phyloP scores from a whole-genome alignment of 2,888 invertebrate species.

The Agrotis clavis region DNA sequence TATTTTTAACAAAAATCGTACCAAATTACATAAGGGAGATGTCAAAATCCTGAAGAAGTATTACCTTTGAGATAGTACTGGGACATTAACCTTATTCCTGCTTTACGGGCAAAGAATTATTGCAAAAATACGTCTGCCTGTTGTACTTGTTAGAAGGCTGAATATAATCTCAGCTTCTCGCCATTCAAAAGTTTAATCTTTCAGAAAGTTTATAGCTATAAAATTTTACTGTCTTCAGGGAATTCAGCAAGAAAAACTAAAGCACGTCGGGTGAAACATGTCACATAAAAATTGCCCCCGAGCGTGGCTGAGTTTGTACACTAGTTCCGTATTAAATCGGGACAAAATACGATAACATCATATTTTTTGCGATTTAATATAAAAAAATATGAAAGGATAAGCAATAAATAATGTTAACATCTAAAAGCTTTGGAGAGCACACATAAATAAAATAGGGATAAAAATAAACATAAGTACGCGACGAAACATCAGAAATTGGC shows the following conservation, averaged over 20 bases:
- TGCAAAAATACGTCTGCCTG: conserved; percentile 33
- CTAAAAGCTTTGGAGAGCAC: neutral
- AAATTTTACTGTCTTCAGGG: conserved; percentile 63
- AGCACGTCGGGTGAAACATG: conserved; percentile 53
- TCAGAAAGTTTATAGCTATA: conserved; percentile 65
- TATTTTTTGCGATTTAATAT: conserved; percentile 10
- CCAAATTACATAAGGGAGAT: conserved; percentile 6
- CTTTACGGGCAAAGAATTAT: conserved; percentile 23
- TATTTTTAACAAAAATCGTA: neutral
- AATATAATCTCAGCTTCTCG: conserved; percentile 54
- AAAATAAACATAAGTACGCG: neutral
- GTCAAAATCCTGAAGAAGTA: conserved; percentile 15
- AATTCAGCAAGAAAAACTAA: conserved; percentile 58
- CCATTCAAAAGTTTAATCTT: conserved; percentile 62
- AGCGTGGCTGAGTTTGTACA: conserved; percentile 39
- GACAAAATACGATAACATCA: conserved; percentile 8
- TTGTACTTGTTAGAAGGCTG: conserved; percentile 41
- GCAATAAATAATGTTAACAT: neutral
- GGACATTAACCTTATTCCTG: conserved; percentile 25
- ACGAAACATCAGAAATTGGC: neutral
- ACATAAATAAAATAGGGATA: neutral
- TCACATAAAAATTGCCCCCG: conserved; percentile 54
- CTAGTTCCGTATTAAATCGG: conserved; percentile 33
- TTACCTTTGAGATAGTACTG: conserved; percentile 34
- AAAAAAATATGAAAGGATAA: neutral